A percentile compares a stretch with the other conserved stretches of the same genome.
Evolutionary conservation across 2,888 invertebrate species (phyloP).

Genomic region (Megamerina dolium): DNA sequence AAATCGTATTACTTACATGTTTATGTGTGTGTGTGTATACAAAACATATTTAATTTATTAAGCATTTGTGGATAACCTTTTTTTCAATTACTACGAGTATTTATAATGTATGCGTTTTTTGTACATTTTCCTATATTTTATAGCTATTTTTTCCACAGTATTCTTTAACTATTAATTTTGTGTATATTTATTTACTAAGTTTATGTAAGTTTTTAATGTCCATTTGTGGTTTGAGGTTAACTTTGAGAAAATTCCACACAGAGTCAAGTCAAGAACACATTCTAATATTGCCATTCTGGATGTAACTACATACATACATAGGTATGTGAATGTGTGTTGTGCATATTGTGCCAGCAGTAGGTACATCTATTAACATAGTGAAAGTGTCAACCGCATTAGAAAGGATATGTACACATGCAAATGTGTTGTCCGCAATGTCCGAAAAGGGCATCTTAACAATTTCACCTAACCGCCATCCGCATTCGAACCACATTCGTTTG

Average conservation of each 20-base stretch:
- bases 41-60: background rate
- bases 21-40: too few species aligned
- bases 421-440: background rate
- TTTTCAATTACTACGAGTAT: background rate
- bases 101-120: background rate
- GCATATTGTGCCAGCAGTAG: background rate
- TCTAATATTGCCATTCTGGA: too few species aligned
- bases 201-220: conserved; percentile 33
- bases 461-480: too few species aligned
- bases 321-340: too few species aligned
- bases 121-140: too few species aligned
- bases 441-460: conserved; percentile 35
- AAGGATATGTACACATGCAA: conserved; percentile 15
- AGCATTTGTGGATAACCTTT: background rate
- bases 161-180: too few species aligned
- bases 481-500: conserved; percentile 8
- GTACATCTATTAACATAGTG: conserved; percentile 31
- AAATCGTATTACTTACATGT: too few species aligned
- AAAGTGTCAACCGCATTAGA: conserved; percentile 40
- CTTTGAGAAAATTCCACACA: conserved; percentile 17
- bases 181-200: too few species aligned
- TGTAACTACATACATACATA: too few species aligned
- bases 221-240: conserved; percentile 37
- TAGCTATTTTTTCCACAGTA: too few species aligned
- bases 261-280: conserved; percentile 8